phyloP scores from a whole-genome alignment of 2,888 invertebrate genomes.

The Amphipoea lucens region DNA sequence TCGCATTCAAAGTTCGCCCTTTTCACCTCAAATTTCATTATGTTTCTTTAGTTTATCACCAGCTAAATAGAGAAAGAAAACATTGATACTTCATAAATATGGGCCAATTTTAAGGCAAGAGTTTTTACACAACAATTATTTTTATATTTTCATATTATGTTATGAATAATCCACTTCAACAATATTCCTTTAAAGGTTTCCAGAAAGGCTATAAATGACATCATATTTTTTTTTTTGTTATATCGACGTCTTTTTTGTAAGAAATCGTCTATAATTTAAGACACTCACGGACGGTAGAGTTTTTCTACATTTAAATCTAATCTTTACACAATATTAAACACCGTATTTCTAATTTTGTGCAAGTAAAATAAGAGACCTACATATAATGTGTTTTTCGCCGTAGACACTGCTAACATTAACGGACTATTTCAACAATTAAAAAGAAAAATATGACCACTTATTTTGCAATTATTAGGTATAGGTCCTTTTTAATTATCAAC shows the following conservation, averaged over 20 bases:
- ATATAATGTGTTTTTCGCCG: constrained; percentile 16
- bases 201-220: constrained; percentile 1
- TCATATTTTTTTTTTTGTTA: neutral
- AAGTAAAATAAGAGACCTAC: constrained; percentile 24
- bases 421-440: neutral
- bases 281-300: constrained; percentile 78
- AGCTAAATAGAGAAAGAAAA: neutral
- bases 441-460: neutral
- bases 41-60: neutral
- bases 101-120: constrained; percentile 16
- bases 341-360: constrained; percentile 54
- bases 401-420: constrained; percentile 8
- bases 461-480: neutral
- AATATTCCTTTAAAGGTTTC: constrained; percentile 2
- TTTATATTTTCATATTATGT: neutral
- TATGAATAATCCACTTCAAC: neutral
- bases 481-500: neutral
- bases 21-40: neutral
- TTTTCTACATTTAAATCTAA: constrained; percentile 58
- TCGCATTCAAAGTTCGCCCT: neutral
- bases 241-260: neutral
- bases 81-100: constrained; percentile 5
- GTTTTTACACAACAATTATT: neutral
- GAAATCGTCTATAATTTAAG: constrained; percentile 48
- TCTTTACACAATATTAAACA: constrained; percentile 48